Evolutionary conservation across 2,888 invertebrate genomes (phyloP), one percentile per base, ranked within the genome.

Genomic region (Drosophila atripex): DNA sequence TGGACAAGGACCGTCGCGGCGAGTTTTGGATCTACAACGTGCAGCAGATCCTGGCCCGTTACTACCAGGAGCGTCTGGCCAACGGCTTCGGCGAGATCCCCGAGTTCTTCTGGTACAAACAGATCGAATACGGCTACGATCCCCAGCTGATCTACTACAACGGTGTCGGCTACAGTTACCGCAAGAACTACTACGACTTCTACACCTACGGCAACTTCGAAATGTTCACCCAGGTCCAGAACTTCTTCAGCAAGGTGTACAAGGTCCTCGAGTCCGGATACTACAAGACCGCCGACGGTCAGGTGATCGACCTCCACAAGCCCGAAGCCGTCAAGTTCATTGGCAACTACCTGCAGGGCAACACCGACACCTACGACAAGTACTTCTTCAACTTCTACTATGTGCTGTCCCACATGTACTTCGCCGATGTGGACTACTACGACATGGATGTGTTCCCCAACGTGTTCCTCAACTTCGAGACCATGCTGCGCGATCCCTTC

Each of bases 401-500:
- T 56, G 49, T 87, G 55, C 80, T 86, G n/a, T 75, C 84, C 3
- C 88, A 88, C 56, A 86, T 89, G 84, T 89, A 88, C 73, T 77
- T 89, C 45, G 77, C 77, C 50, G 80, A 84, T 64, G 87, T 80
- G 3, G 75, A 89, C 47, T 82, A 77, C 73, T 54, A 72, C n/a
- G 79, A 87, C 47, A 51, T 25, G 28, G 76, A 85, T 49, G 85
- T 87, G 12, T 77, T 74, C 75, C 84, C 95, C 14, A 92, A 94
- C 8, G 92, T 94, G 2, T 90, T 95, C 73, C 93, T 95, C 80
- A 92, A 93, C 73, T 94, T 93, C 85, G 93, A 93, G 84, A 95
- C 95, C 4, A 93, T 94, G 78, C 91, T 95, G 74, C 94, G 95
- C 73, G 96, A 96, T 88, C 95, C 96, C 21, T 93, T 94, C 46